Percentiles rank a stretch among this genome's conserved stretches.
phyloP scores from a whole-genome alignment of 2,888 invertebrate genomes.

The Penaeus monodon region DNA sequence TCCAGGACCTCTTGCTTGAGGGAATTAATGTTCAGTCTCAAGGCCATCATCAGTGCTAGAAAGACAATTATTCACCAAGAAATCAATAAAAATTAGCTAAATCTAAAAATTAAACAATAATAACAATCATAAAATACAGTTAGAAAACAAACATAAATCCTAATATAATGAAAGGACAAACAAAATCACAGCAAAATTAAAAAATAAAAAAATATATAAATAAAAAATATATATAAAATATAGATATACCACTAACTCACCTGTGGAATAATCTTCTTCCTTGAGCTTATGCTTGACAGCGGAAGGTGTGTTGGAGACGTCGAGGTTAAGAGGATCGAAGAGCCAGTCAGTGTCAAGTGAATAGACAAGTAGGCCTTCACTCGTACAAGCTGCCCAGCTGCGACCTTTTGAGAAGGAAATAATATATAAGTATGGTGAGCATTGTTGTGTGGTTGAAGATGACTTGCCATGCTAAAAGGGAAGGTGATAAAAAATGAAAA shows the following conservation, averaged over 20 bases:
- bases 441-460: neutral
- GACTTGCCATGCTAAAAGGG: no score
- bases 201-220: no score
- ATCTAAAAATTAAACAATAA: neutral
- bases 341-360: conserved; percentile 82
- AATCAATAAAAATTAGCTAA: conserved; percentile 25
- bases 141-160: no score
- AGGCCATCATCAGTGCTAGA: conserved; percentile 83
- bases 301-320: conserved; percentile 84
- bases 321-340: conserved; percentile 94
- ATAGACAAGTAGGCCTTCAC: conserved; percentile 94
- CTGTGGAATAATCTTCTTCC: conserved; percentile 77
- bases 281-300: conserved; percentile 76
- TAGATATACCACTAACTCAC: conserved; percentile 66
- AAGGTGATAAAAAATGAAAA: no score
- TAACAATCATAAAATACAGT: no score
- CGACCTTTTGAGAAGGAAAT: conserved; percentile 75
- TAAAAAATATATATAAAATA: conserved; percentile 2
- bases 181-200: no score
- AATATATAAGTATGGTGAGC: neutral
- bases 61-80: conserved; percentile 64
- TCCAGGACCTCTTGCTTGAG: conserved; percentile 87
- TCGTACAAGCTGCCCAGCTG: conserved; percentile 92
- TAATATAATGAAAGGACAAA: no score
- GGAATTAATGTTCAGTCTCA: conserved; percentile 85